Evolutionary conservation across 1,140 invertebrate species (phyloP).

Genomic region (Gonatopus flavifemur): DNA sequence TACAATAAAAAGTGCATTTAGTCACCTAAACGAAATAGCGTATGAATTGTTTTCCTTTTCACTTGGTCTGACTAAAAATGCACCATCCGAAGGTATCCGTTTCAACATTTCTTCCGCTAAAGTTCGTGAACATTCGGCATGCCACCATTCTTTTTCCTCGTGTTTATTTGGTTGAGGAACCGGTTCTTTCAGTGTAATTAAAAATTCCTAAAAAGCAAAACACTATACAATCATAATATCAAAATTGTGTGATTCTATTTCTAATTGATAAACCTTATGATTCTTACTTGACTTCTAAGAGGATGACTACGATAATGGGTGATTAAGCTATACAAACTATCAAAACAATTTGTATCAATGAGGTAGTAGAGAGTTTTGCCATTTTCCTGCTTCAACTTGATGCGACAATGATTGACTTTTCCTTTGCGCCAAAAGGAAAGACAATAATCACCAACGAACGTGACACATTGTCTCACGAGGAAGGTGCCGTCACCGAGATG

Average conservation of each 20-base stretch:
- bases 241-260: slow-evolving; percentile 4
- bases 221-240: slow-evolving; percentile 11
- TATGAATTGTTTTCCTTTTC: slow-evolving; percentile 83
- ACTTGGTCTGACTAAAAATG: slow-evolving; percentile 87
- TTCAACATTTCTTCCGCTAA: slow-evolving; percentile 86
- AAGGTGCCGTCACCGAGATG: slow-evolving; percentile 94
- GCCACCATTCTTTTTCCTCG: slow-evolving; percentile 93
- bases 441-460: slow-evolving; percentile 95
- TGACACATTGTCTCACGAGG: slow-evolving; percentile 91
- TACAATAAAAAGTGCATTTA: slow-evolving; percentile 3
- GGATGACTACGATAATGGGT: slow-evolving; percentile 87
- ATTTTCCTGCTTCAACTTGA: slow-evolving; percentile 85
- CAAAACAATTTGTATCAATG: slow-evolving; percentile 86
- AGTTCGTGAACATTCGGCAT: slow-evolving; percentile 74
- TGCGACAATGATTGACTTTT: slow-evolving; percentile 90
- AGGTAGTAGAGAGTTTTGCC: slow-evolving; percentile 90
- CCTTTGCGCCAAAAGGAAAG: slow-evolving; percentile 91
- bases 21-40: slow-evolving; percentile 92
- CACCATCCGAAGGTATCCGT: slow-evolving; percentile 81
- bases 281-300: slow-evolving; percentile 73
- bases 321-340: slow-evolving; percentile 90
- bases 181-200: slow-evolving; percentile 84
- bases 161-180: slow-evolving; percentile 95
- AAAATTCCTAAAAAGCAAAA: slow-evolving; percentile 68
- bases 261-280: neutral